These are phyloP conservation scores for Agrotis clavis DNA, from an alignment of 2,888 invertebrate species.

Conservation along the genomic window DNA sequence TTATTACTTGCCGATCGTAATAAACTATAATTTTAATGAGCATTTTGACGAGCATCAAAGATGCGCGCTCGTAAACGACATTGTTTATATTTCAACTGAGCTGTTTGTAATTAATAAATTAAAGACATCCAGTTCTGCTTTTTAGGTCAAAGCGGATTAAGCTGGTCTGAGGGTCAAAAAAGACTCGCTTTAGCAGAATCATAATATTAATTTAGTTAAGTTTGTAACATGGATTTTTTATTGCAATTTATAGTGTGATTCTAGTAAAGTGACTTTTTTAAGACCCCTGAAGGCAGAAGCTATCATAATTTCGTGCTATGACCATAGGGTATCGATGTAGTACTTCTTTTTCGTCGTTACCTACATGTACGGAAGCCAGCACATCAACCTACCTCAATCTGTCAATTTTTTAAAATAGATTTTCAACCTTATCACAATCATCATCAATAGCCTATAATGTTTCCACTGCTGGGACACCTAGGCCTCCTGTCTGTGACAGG, in stretches of 20 bases:
- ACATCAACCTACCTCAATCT: no score
- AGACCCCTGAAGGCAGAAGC: no score
- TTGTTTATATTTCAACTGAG: slow-evolving; percentile 44
- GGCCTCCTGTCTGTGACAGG: no score
- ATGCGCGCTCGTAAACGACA: slow-evolving; percentile 48
- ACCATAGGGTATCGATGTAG: neutral
- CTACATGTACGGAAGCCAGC: neutral
- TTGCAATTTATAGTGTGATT: no score
- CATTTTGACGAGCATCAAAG: slow-evolving; percentile 55
- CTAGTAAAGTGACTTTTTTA: no score
- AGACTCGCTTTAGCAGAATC: no score
- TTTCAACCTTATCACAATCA: no score
- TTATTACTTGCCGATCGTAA: slow-evolving; percentile 62
- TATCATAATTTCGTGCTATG: neutral
- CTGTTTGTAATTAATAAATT: slow-evolving; percentile 34
- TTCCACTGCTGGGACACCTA: no score
- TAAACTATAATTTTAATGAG: slow-evolving; percentile 64
- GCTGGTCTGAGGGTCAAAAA: neutral
- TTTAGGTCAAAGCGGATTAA: slow-evolving; percentile 3
- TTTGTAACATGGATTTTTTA: no score
- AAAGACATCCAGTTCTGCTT: slow-evolving; percentile 7
- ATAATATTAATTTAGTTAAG: no score
- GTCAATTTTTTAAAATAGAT: no score
- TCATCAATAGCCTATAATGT: no score
- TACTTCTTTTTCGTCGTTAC: neutral